Evolutionary conservation across 2,113 vertebrate species (phyloP).

Genomic region (Laticauda colubrina): DNA sequence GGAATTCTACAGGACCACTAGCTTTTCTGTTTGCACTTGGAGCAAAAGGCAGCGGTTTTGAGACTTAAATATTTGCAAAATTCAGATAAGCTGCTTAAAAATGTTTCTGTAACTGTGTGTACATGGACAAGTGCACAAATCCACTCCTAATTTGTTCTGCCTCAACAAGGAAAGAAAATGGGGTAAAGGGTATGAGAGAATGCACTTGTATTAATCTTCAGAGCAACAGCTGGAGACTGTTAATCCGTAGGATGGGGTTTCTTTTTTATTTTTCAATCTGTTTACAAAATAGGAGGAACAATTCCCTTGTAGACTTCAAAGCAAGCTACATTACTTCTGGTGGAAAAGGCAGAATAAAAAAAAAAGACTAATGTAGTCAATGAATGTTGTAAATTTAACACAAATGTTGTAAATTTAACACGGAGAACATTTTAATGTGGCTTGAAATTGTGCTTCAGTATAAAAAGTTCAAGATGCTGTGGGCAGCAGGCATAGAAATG

Average conservation of each 20-base stretch:
- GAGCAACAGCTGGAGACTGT: constrained; percentile 40
- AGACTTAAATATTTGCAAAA: neutral
- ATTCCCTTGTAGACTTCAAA: constrained; percentile 26
- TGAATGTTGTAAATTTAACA: constrained; percentile 3
- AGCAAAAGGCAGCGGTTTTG: constrained; percentile 29
- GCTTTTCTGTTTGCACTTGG: constrained; percentile 9
- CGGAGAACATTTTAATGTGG: neutral
- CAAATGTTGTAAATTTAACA: neutral
- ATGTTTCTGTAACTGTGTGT: neutral
- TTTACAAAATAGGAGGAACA: constrained; percentile 49
- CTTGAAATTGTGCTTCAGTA: fast-evolving
- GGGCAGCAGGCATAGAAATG: neutral
- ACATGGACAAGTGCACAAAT: constrained; percentile 8
- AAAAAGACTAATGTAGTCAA: neutral
- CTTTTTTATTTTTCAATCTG: constrained; percentile 39
- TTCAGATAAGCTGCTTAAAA: constrained; percentile 37
- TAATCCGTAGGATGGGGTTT: constrained; percentile 38
- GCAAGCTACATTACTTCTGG: neutral
- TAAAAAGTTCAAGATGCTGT: neutral
- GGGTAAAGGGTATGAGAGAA: constrained; percentile 23
- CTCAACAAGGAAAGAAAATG: constrained; percentile 12
- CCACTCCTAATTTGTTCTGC: constrained; percentile 35
- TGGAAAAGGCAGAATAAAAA: constrained; percentile 19
- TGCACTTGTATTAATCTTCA: constrained; percentile 33
- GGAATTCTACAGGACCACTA: neutral